phyloP scores from a whole-genome alignment of 2,888 invertebrate species.

The Apotomis betuletana region DNA sequence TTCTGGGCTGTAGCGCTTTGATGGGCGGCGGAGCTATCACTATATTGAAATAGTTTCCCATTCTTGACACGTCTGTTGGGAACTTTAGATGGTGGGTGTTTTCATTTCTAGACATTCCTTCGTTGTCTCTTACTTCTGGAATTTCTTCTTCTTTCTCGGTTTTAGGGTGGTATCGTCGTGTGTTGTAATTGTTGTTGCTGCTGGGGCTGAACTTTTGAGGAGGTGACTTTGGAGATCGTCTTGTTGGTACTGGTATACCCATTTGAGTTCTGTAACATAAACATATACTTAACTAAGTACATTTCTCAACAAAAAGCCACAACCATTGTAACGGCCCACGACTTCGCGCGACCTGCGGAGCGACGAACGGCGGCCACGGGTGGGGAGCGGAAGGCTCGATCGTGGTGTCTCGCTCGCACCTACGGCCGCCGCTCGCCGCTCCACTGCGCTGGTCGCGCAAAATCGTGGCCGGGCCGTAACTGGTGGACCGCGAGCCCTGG shows the following conservation, averaged over 20 bases:
- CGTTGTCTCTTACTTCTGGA: slow-evolving; percentile 25
- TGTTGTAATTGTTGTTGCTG: slow-evolving; percentile 2
- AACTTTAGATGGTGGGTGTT: slow-evolving; percentile 60
- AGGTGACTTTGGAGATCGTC: slow-evolving; percentile 53
- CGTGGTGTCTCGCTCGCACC: no score
- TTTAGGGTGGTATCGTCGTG: slow-evolving; percentile 53
- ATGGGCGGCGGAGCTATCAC: slow-evolving; percentile 79
- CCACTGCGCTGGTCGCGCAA: no score
- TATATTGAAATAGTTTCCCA: slow-evolving; percentile 80
- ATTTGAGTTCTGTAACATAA: slow-evolving; percentile 72
- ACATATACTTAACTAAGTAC: no score
- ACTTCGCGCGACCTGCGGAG: neutral
- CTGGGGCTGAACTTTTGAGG: slow-evolving; percentile 28
- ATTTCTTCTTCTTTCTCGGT: slow-evolving; percentile 39
- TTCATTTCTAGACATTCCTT: slow-evolving; percentile 52
- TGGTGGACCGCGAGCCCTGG: no score
- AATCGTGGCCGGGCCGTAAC: no score
- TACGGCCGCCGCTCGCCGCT: no score
- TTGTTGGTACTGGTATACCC: slow-evolving; percentile 75
- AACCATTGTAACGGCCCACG: no score
- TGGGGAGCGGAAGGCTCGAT: no score
- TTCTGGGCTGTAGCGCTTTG: slow-evolving; percentile 72
- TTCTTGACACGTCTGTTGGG: slow-evolving; percentile 68
- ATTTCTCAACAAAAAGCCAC: no score
- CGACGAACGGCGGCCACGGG: no score